phyloP scores from a whole-genome alignment of 2,113 vertebrate species.

The Myocastor coypus region DNA sequence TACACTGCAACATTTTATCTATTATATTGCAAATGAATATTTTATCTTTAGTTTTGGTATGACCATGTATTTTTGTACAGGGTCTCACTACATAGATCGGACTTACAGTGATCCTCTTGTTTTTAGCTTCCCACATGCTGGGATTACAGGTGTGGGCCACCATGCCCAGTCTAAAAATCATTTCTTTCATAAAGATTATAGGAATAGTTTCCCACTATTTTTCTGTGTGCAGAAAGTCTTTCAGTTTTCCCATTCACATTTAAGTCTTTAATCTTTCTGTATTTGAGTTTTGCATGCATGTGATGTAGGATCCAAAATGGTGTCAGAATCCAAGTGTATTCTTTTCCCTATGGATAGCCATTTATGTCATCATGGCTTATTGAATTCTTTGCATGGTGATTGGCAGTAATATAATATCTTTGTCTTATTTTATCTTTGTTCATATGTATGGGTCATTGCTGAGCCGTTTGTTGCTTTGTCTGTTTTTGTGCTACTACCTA shows the following conservation, averaged over 20 bases:
- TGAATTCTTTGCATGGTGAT: neutral
- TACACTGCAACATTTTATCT: neutral
- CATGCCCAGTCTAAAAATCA: neutral
- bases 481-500: conserved; percentile 6
- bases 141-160: too few species aligned
- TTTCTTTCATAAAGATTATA: neutral
- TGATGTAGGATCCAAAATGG: neutral
- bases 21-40: neutral
- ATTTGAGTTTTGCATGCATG: neutral
- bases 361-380: neutral
- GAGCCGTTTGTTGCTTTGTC: neutral
- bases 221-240: neutral
- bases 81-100: too few species aligned
- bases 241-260: neutral
- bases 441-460: neutral
- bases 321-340: neutral
- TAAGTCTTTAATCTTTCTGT: neutral
- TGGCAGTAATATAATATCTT: neutral
- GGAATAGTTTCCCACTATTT: neutral
- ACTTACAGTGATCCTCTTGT: too few species aligned
- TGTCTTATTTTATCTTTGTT: conserved; percentile 10
- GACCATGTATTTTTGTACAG: neutral
- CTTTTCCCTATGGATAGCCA: neutral
- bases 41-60: neutral
- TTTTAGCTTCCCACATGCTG: too few species aligned